Conservation (phyloP, 2,888 invertebrate genomes). For the Auanema sp. region DNA sequence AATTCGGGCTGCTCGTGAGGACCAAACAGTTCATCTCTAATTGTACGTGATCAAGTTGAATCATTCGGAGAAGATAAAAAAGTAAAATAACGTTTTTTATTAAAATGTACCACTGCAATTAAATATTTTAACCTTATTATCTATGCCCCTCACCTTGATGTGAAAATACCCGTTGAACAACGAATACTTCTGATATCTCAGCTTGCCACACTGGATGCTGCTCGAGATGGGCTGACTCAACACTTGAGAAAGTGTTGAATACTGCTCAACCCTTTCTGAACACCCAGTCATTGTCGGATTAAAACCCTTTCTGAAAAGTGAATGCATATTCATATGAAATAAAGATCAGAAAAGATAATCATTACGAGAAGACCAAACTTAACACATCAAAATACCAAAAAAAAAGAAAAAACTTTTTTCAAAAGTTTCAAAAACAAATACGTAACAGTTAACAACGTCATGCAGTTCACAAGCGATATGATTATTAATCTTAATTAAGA, state of each 20-base stretch:
- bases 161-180: neutral
- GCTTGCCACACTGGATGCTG: neutral
- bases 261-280: neutral
- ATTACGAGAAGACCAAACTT: neutral
- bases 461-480: no score
- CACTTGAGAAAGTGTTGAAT: neutral
- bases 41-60: conserved; percentile 1
- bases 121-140: neutral
- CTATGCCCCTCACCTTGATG: neutral
- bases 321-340: no score
- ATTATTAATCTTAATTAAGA: no score
- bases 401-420: neutral
- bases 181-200: neutral
- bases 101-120: conserved; percentile 5
- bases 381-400: neutral
- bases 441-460: no score
- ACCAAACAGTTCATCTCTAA: conserved; percentile 5
- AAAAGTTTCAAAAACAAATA: conserved; percentile 2
- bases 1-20: neutral
- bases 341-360: no score
- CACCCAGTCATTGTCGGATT: neutral
- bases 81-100: conserved; percentile 2
- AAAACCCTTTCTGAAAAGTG: no score
- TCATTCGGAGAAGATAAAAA: conserved; percentile 6
- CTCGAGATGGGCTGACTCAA: neutral